Evolutionary conservation across 2,113 vertebrate genomes (phyloP).

Genomic region (Macquaria ambigua): DNA sequence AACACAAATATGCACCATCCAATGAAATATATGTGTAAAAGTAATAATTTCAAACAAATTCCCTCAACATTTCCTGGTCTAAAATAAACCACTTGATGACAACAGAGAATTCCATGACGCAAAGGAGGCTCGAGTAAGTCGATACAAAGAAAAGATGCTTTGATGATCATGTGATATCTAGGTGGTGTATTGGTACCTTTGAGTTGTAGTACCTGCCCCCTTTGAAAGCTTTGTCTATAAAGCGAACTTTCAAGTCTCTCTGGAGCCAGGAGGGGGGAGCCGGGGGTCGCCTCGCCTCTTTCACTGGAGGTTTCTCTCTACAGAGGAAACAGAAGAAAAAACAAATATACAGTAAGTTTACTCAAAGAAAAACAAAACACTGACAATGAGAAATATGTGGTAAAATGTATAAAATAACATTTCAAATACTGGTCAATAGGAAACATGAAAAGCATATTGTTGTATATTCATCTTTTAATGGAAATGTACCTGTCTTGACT

Average conservation of each 20-base stretch:
- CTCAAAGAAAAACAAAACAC: background rate
- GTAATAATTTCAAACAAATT: background rate
- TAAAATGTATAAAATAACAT: background rate
- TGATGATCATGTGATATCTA: background rate
- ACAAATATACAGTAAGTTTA: background rate
- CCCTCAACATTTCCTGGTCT: background rate
- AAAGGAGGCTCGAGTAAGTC: background rate
- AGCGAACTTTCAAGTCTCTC: slow-evolving; percentile 90
- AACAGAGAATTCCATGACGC: background rate
- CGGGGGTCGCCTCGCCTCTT: slow-evolving; percentile 72
- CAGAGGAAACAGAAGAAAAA: background rate
- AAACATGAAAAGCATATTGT: background rate
- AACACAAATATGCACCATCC: background rate
- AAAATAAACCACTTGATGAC: background rate
- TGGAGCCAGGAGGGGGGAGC: slow-evolving; percentile 87
- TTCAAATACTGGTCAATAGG: background rate
- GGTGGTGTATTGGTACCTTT: slow-evolving; percentile 82
- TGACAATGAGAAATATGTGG: background rate
- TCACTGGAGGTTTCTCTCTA: slow-evolving; percentile 81
- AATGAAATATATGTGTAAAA: background rate
- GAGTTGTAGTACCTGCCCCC: slow-evolving; percentile 92
- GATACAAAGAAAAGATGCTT: background rate
- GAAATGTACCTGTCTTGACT: slow-evolving; percentile 78
- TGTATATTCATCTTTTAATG: background rate
- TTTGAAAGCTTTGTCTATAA: slow-evolving; percentile 90